Evolutionary conservation across 2,113 vertebrate genomes (phyloP).

Genomic region (Crotalus tigris): DNA sequence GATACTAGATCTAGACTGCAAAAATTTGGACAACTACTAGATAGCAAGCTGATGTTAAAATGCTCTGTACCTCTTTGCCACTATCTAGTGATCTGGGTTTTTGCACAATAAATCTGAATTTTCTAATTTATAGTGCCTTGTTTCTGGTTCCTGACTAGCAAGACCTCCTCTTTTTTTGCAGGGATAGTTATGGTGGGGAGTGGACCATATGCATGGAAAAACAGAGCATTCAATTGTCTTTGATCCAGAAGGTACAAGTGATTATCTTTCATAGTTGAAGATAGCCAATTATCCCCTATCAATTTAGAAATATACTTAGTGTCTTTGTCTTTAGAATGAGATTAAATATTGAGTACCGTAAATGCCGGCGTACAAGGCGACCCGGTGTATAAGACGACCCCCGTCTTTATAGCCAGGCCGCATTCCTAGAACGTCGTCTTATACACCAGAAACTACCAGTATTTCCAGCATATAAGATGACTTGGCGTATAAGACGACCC

Average conservation of each 20-base stretch:
- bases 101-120: not conserved
- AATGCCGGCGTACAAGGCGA: no score
- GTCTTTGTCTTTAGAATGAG: not conserved
- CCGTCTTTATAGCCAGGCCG: no score
- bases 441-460: no score
- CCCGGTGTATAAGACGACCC: no score
- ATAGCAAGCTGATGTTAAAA: not conserved
- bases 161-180: not conserved
- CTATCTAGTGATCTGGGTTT: not conserved
- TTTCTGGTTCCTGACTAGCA: not conserved
- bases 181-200: not conserved
- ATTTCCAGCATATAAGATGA: no score
- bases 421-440: no score
- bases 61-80: not conserved
- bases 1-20: not conserved
- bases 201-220: not conserved
- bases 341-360: not conserved
- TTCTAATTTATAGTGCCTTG: not conserved
- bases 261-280: not conserved
- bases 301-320: not conserved
- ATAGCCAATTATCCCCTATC: not conserved
- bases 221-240: not conserved
- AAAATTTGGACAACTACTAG: not conserved
- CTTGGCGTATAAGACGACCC: no score
- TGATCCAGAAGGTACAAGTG: not conserved